A percentile compares a stretch with the other conserved stretches of the same genome.
phyloP scores from a whole-genome alignment of 2,113 vertebrate species.

The Clinocottus analis region DNA sequence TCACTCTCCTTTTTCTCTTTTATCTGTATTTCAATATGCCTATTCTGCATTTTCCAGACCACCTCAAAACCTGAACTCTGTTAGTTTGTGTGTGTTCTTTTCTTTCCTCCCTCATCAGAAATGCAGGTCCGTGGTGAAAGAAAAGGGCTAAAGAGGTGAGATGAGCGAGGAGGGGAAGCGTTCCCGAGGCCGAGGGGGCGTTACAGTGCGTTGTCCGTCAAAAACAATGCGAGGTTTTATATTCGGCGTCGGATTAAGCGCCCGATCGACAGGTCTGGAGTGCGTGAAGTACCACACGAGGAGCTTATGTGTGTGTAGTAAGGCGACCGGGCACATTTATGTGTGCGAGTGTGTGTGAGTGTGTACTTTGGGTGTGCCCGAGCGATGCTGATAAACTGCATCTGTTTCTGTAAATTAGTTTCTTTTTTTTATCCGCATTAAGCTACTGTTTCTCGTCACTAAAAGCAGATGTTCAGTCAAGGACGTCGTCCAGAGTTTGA shows the following conservation, averaged over 20 bases:
- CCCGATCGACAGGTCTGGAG: slow-evolving; percentile 39
- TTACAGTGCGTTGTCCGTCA: slow-evolving; percentile 64
- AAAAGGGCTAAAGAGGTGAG: slow-evolving; percentile 34
- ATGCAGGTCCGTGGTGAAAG: slow-evolving; percentile 53
- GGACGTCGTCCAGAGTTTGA: neutral
- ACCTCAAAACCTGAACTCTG: slow-evolving; percentile 53
- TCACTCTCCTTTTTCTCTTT: slow-evolving; percentile 58
- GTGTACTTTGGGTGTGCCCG: slow-evolving; percentile 16
- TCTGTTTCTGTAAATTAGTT: neutral
- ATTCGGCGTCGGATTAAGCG: slow-evolving; percentile 47
- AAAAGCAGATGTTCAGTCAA: neutral
- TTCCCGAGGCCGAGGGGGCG: slow-evolving; percentile 35
- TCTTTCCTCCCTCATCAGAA: slow-evolving; percentile 53
- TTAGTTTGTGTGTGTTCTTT: slow-evolving; percentile 28
- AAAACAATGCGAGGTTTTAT: slow-evolving; percentile 52
- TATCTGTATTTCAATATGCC: slow-evolving; percentile 71
- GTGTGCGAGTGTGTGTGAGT: slow-evolving; percentile 9
- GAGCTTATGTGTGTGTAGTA: slow-evolving; percentile 22
- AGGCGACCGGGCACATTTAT: neutral
- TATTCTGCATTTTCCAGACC: slow-evolving; percentile 73
- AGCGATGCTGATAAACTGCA: slow-evolving; percentile 9
- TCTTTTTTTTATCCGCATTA: neutral
- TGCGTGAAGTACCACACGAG: slow-evolving; percentile 39
- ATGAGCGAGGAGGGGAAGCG: slow-evolving; percentile 41
- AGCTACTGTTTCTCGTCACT: slow-evolving; percentile 15